Evolutionary conservation across 2,888 invertebrate species (phyloP).

Genomic region (Tetragnatha montana): DNA sequence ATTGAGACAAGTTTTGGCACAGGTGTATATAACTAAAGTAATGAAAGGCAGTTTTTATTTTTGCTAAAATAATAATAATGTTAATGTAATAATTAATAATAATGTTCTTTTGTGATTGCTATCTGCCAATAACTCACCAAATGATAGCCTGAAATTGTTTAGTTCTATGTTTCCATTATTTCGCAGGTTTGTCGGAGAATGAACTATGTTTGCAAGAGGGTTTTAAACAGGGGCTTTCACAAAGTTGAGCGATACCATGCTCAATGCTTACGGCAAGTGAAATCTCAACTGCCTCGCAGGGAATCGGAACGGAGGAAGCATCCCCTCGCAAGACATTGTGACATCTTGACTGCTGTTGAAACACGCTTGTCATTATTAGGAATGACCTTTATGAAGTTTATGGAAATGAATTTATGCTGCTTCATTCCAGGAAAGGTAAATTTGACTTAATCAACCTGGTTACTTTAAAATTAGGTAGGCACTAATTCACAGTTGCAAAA

Average conservation of each 20-base stretch:
- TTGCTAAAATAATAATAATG: no score
- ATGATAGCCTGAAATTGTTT: no score
- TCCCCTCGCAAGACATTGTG: constrained; percentile 89
- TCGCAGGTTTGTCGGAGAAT: constrained; percentile 86
- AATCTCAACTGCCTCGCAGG: constrained; percentile 87
- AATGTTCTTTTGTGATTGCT: no score
- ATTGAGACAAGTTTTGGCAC: no score
- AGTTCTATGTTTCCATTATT: constrained; percentile 11
- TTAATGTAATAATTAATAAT: no score
- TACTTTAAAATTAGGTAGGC: no score
- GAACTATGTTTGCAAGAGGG: constrained; percentile 84
- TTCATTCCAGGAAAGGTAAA: constrained; percentile 94
- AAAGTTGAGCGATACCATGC: constrained; percentile 87
- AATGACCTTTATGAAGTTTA: constrained; percentile 93
- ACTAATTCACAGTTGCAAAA: no score
- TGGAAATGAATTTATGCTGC: constrained; percentile 88
- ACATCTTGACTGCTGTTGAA: constrained; percentile 91
- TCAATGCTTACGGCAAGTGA: constrained; percentile 85
- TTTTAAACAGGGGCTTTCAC: constrained; percentile 88
- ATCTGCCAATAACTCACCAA: no score
- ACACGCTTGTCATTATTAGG: constrained; percentile 92
- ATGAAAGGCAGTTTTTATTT: no score
- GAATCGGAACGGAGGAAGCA: constrained; percentile 92
- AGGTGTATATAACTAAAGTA: no score
- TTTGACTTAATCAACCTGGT: neutral